Evolutionary conservation across 2,113 vertebrate species (phyloP).

Genomic region (Sceloporus undulatus): DNA sequence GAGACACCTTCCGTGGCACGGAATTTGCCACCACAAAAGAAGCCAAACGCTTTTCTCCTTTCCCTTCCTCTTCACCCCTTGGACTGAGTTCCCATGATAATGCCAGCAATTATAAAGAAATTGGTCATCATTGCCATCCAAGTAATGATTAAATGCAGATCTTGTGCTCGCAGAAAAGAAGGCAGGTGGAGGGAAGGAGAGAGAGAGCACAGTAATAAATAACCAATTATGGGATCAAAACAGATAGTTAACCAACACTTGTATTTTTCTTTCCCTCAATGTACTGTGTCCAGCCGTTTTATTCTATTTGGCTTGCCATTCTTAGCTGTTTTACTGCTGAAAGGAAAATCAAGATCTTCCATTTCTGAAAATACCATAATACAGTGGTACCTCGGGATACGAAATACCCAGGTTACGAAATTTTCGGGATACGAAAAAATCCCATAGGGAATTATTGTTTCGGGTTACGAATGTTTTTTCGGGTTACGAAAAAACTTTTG

Average conservation of each 20-base stretch:
- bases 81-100: not conserved
- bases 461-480: no score
- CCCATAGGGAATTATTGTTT: no score
- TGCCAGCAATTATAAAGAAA: slow-evolving; percentile 31
- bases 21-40: slow-evolving; percentile 25
- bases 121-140: not conserved
- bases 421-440: no score
- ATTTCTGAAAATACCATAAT: not conserved
- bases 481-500: no score
- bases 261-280: not conserved
- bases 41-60: not conserved
- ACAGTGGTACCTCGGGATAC: no score
- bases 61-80: not conserved
- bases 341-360: not conserved
- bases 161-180: not conserved
- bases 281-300: not conserved
- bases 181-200: not conserved
- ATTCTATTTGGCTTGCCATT: not conserved
- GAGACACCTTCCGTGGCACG: not conserved
- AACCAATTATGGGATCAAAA: not conserved
- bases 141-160: not conserved
- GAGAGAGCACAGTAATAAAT: not conserved
- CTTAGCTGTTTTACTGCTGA: not conserved
- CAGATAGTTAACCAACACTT: not conserved
- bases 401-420: no score